phyloP scores from a whole-genome alignment of 2,888 invertebrate genomes.

The Acronicta psi region DNA sequence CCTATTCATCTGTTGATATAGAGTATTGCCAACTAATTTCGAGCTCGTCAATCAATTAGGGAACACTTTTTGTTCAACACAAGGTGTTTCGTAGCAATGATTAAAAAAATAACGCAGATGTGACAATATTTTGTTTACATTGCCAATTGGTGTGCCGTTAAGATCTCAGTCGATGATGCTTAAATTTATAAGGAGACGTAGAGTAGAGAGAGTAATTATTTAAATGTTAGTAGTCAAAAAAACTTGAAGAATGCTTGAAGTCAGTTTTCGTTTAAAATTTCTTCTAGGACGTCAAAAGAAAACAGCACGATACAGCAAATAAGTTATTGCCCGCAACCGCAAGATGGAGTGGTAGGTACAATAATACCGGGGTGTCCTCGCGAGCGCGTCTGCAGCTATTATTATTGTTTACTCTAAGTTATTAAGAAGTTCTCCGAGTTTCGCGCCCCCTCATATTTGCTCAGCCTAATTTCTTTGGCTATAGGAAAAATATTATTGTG shows the following conservation, averaged over 20 bases:
- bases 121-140: conserved; percentile 19
- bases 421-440: conserved; percentile 66
- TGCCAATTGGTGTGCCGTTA: background rate
- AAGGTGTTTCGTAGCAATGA: conserved; percentile 52
- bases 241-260: no score
- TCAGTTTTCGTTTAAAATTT: no score
- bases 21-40: conserved; percentile 72
- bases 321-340: background rate
- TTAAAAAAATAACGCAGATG: conserved; percentile 34
- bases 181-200: no score
- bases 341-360: conserved; percentile 11
- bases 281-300: no score
- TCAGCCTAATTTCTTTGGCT: conserved; percentile 74
- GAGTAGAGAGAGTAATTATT: no score
- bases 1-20: conserved; percentile 49
- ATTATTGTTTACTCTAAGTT: conserved; percentile 65
- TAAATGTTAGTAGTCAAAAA: no score
- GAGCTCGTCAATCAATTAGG: conserved; percentile 84
- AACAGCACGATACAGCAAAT: background rate
- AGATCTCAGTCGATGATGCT: no score
- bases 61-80: conserved; percentile 74
- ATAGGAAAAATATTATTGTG: conserved; percentile 73
- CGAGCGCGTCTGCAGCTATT: conserved; percentile 33
- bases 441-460: conserved; percentile 73
- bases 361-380: background rate